Base-by-base conservation (phyloP, 2,797 vertebrate genomes). In the Schizothorax lantsangensis region DNA sequence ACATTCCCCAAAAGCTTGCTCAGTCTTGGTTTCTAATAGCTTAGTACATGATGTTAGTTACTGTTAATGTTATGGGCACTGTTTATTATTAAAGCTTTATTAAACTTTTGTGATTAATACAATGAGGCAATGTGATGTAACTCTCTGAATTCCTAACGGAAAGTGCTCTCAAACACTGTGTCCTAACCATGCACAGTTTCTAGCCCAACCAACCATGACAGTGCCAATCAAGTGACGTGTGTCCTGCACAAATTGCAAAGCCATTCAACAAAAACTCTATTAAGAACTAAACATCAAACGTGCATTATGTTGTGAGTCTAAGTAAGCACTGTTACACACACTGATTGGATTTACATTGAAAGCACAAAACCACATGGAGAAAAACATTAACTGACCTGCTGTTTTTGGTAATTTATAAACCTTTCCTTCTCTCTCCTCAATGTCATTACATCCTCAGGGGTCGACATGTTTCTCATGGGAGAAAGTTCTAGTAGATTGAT, bases 371-470 rank as follows among this genome's bases (percentile, higher is more conserved):
- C 14, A 30, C 15, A 79, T n/a, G 36, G 4, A 15, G 14, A 9
- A 62, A 38, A 68, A 33, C 64, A 69, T 23, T 5, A 52, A 43
- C 23, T 19, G 95, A 99, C 98, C 97, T 99, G 98, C 97, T 99
- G 98, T 91, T 99, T 99, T 91, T 99, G 95, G 90, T 99, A 97
- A 91, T 98, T 97, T 89, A 98, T 97, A 87, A 99, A 96, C 83
- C 97, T 95, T 94, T 99, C 98, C 92, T 99, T 99, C 90, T 99
- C 98, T 91, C 97, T 94, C 94, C 97, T 98, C 84, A 99, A 94
- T 71, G 97, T 96, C 95, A 98, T 97, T 89, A 98, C 97, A 93
- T 99, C 98, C 54, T 99, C 98, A 89, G 98, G 97, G 3, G 96
- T 96, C 94, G 97, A 97, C 93, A 97, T 98, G 91, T 97, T 96